Conservation (phyloP, 2,888 invertebrate species). For the Melolontha melolontha region DNA sequence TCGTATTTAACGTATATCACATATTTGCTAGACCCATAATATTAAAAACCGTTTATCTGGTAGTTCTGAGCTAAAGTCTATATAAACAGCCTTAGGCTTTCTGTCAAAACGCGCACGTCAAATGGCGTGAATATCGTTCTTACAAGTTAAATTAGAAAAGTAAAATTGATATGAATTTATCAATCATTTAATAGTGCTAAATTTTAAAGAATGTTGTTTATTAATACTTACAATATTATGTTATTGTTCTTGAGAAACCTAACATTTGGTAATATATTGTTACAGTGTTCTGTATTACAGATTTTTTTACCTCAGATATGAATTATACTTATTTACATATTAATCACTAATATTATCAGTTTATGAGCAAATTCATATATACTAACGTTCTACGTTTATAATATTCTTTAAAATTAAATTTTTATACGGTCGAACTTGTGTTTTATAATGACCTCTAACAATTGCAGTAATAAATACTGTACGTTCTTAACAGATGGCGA, state of each 20-base stretch:
- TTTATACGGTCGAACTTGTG: no score
- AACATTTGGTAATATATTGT: no score
- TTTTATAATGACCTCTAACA: no score
- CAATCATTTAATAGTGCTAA: neutral
- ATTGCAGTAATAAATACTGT: no score
- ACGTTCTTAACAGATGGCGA: no score
- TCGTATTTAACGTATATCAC: neutral
- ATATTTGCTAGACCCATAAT: conserved; percentile 1
- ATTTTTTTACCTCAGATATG: no score
- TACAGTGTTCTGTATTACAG: no score
- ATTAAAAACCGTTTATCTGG: conserved; percentile 24
- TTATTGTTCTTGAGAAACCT: neutral
- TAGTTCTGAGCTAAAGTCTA: conserved; percentile 6
- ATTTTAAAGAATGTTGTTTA: neutral
- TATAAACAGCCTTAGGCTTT: conserved; percentile 37
- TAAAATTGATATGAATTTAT: neutral
- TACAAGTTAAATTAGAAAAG: neutral
- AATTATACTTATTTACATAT: no score
- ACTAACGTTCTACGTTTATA: no score
- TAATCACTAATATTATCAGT: no score
- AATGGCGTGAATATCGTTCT: conserved; percentile 28
- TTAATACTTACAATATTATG: neutral
- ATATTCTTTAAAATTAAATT: no score
- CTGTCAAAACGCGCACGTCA: conserved; percentile 41
- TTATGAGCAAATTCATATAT: no score